Evolutionary conservation across 1,140 invertebrate species (phyloP).

Genomic region (Ctenoplectra terminalis): DNA sequence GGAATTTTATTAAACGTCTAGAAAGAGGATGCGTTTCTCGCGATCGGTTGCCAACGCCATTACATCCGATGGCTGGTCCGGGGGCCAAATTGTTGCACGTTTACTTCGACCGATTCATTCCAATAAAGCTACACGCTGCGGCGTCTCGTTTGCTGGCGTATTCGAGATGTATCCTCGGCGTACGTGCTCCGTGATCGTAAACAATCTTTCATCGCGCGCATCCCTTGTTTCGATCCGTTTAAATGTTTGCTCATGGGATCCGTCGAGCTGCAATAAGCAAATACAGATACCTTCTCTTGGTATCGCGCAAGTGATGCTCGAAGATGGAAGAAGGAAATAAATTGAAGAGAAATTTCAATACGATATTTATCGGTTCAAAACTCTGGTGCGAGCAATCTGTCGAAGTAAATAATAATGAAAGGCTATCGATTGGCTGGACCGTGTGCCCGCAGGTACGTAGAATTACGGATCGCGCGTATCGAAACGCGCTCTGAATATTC

Average conservation of each 20-base stretch:
- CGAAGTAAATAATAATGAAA: conserved; percentile 64
- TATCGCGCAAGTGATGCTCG: not conserved
- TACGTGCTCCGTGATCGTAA: conserved; percentile 38
- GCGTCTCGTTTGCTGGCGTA: conserved; percentile 4
- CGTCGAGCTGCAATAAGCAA: conserved; percentile 40
- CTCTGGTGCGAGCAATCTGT: conserved; percentile 44
- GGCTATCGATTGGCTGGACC: conserved; percentile 46
- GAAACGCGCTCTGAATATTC: conserved; percentile 60
- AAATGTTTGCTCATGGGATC: conserved; percentile 35
- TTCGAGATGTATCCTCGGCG: conserved; percentile 24
- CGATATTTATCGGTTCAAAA: conserved; percentile 59
- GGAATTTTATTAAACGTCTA: conserved; percentile 4
- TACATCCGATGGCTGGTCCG: not conserved
- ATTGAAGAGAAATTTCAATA: conserved; percentile 23
- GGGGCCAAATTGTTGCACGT: conserved; percentile 35
- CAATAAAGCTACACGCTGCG: conserved; percentile 19
- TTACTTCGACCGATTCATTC: not conserved
- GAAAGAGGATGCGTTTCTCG: not conserved
- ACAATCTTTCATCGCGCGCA: conserved; percentile 40
- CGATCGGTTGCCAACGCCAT: not conserved
- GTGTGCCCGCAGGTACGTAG: conserved; percentile 4
- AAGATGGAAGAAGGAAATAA: not conserved
- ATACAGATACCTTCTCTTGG: not conserved
- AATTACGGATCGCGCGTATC: conserved; percentile 45
- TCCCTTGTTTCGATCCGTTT: conserved; percentile 40